Conservation (phyloP, 2,888 invertebrate species). For the Eilema griseolum region DNA sequence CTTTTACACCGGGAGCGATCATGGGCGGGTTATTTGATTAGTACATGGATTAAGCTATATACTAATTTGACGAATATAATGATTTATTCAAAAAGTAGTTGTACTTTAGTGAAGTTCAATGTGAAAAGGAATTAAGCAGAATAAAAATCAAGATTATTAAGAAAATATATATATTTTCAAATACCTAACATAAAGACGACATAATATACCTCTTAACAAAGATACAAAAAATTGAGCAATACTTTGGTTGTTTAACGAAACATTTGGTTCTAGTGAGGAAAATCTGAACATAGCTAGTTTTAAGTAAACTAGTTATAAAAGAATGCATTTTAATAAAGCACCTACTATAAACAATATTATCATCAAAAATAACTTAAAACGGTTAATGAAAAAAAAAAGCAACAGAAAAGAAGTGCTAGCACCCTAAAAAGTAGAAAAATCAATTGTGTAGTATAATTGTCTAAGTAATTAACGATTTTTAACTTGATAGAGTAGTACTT, state of each 20-base stretch:
- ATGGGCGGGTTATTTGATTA: no score
- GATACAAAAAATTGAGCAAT: constrained; percentile 68
- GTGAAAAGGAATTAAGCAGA: constrained; percentile 9
- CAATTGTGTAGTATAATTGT: neutral
- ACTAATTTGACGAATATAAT: no score
- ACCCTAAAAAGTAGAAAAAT: constrained; percentile 53
- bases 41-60: no score
- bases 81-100: no score
- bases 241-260: constrained; percentile 74
- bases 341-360: constrained; percentile 33
- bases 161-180: constrained; percentile 63
- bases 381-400: constrained; percentile 69
- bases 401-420: constrained; percentile 60
- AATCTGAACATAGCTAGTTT: constrained; percentile 40
- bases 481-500: constrained; percentile 40
- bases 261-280: constrained; percentile 38
- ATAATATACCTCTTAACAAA: constrained; percentile 56
- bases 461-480: constrained; percentile 25
- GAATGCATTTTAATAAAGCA: constrained; percentile 26
- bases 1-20: no score
- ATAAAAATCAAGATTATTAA: constrained; percentile 25
- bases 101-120: neutral
- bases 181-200: constrained; percentile 63
- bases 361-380: constrained; percentile 50
- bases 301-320: constrained; percentile 20